A percentile compares a stretch with the other conserved stretches of the same genome.
phyloP scores from a whole-genome alignment of 1,140 invertebrate genomes.

The Drosophila trapezifrons region DNA sequence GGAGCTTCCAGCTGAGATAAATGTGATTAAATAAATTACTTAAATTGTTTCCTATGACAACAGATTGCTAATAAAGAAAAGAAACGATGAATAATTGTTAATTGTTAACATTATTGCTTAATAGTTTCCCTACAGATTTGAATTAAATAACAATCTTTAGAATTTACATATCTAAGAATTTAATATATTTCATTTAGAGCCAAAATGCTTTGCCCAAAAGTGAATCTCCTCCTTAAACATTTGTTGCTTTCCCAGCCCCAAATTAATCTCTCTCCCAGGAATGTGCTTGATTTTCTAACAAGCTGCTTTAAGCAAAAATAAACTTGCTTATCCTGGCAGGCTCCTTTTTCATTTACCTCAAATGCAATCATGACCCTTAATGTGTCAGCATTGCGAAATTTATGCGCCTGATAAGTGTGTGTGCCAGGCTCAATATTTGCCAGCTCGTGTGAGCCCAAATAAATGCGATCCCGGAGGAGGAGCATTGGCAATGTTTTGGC shows the following conservation, averaged over 20 bases:
- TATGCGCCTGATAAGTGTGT: conserved; percentile 59
- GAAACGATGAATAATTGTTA: no score
- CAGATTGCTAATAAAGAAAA: background rate
- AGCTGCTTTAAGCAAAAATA: background rate
- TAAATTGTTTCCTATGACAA: no score
- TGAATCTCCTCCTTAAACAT: no score
- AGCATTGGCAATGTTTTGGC: conserved; percentile 23
- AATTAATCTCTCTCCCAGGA: background rate
- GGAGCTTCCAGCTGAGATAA: background rate
- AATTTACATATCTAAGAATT: no score
- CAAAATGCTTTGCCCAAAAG: no score
- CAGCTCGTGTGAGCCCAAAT: conserved; percentile 31
- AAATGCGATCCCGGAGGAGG: conserved; percentile 6
- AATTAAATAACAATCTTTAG: no score
- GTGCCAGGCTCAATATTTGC: conserved; percentile 21
- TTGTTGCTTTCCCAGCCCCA: no score
- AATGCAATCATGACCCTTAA: conserved; percentile 51
- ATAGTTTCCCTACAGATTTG: no score
- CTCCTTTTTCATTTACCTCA: conserved; percentile 11
- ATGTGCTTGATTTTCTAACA: background rate
- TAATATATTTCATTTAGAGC: no score
- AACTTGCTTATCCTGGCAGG: background rate
- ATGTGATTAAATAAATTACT: background rate
- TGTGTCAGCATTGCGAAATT: conserved; percentile 61
- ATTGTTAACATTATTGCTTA: no score